Conservation (phyloP, 2,888 invertebrate species). For the Apotomis turbidana region DNA sequence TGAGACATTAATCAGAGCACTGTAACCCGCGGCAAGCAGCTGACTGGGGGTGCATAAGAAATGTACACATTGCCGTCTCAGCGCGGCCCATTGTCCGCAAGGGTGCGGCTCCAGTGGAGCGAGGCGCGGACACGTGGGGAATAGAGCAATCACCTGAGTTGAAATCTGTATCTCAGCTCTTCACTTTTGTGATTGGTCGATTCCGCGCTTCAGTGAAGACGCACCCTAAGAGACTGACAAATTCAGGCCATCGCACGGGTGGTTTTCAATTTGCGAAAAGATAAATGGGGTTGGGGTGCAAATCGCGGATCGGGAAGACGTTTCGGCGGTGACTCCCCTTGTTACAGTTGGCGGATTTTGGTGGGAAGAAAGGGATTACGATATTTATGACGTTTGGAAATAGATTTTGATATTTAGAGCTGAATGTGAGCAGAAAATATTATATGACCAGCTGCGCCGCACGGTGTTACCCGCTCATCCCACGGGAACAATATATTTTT, state of each 20-base stretch:
- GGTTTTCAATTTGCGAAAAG: conserved; percentile 20
- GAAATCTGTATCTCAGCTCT: no score
- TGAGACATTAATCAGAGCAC: conserved; percentile 25
- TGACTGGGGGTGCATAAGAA: conserved; percentile 36
- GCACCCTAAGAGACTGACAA: conserved; percentile 7
- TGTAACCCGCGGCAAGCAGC: conserved; percentile 16
- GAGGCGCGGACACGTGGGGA: no score
- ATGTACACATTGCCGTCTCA: conserved; percentile 38
- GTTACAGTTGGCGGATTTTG: neutral
- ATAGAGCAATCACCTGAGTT: no score
- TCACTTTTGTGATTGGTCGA: no score
- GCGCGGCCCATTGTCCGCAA: conserved; percentile 16
- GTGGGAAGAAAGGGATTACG: conserved; percentile 9
- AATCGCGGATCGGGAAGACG: conserved; percentile 3
- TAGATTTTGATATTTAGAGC: neutral
- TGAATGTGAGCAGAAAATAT: no score
- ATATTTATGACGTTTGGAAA: conserved; percentile 2
- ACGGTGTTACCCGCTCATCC: no score
- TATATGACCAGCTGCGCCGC: no score
- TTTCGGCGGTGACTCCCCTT: conserved; percentile 5
- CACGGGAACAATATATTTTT: no score
- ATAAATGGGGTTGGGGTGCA: conserved; percentile 31
- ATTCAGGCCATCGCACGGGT: conserved; percentile 23
- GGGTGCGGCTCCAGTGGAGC: neutral
- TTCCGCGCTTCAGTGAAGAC: no score